Evolutionary conservation across 2,888 invertebrate species (phyloP).

Genomic region (Steinernema carpocapsae): DNA sequence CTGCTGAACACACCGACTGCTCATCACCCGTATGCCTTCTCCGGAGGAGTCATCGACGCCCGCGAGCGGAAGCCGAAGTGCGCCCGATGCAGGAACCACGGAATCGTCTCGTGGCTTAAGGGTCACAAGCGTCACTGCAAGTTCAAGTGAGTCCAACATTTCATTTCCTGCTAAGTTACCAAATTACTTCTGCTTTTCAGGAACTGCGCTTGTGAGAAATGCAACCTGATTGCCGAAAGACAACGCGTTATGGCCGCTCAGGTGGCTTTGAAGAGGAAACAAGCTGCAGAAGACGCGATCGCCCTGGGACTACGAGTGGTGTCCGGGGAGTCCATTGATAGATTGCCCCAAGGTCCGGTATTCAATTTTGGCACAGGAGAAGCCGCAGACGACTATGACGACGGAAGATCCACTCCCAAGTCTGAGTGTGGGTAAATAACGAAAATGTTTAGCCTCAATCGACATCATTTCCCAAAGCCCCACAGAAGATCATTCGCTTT

Average conservation of each 20-base stretch:
- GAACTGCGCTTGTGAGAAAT: slow-evolving; percentile 95
- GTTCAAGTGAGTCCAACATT: slow-evolving; percentile 74
- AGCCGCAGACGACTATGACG: slow-evolving; percentile 34
- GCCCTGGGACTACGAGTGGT: slow-evolving; percentile 63
- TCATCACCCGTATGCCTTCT: slow-evolving; percentile 17
- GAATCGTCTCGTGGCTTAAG: slow-evolving; percentile 91
- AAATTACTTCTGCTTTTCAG: slow-evolving; percentile 69
- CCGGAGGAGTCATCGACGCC: not conserved
- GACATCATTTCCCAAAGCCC: not conserved
- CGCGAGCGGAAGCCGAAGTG: slow-evolving; percentile 42
- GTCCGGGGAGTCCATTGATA: slow-evolving; percentile 74
- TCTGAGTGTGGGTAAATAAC: not conserved
- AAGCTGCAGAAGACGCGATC: slow-evolving; percentile 68
- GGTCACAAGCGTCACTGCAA: slow-evolving; percentile 85
- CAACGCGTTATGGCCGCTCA: slow-evolving; percentile 97
- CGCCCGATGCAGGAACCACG: slow-evolving; percentile 85
- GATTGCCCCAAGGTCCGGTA: slow-evolving; percentile 84
- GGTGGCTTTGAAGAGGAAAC: slow-evolving; percentile 69
- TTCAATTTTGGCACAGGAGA: slow-evolving; percentile 73
- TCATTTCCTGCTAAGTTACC: too few species aligned
- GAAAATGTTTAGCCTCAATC: too few species aligned
- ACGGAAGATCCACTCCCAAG: not conserved
- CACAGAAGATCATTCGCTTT: not conserved
- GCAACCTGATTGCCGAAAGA: slow-evolving; percentile 92
- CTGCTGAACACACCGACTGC: slow-evolving; percentile 16